Evolutionary conservation across 2,113 vertebrate genomes (phyloP).

Genomic region (Xenopus laevis): DNA sequence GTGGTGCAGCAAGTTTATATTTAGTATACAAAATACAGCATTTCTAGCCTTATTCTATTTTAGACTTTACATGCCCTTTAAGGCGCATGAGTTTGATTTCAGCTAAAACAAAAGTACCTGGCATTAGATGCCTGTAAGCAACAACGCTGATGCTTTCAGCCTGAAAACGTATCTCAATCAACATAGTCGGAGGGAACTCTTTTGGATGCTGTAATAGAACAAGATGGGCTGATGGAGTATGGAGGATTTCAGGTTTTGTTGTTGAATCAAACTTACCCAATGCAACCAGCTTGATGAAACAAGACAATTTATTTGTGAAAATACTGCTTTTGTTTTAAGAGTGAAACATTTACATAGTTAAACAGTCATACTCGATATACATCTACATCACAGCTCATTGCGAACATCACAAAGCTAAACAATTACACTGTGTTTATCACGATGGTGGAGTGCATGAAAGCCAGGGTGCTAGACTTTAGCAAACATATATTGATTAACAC

Average conservation of each 20-base stretch:
- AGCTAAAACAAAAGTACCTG: too few species aligned
- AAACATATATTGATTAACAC: slow-evolving; percentile 14
- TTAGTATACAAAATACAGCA: too few species aligned
- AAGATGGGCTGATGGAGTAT: too few species aligned
- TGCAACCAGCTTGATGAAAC: slow-evolving; percentile 12
- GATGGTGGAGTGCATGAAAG: neutral
- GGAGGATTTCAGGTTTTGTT: neutral
- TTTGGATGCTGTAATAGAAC: too few species aligned
- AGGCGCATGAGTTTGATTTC: too few species aligned
- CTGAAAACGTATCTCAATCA: too few species aligned
- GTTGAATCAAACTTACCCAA: slow-evolving; percentile 16
- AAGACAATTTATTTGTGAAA: slow-evolving; percentile 53
- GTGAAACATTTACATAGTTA: slow-evolving; percentile 38
- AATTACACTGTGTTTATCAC: slow-evolving; percentile 13
- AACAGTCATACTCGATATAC: slow-evolving; percentile 36
- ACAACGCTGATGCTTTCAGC: too few species aligned
- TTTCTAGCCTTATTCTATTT: too few species aligned
- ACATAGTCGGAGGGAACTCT: too few species aligned
- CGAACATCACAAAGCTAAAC: slow-evolving; percentile 18
- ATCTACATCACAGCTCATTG: slow-evolving; percentile 28
- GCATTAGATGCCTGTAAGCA: too few species aligned
- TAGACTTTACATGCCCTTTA: too few species aligned
- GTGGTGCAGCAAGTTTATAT: too few species aligned
- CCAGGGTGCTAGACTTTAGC: slow-evolving; percentile 7
- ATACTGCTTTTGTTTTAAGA: slow-evolving; percentile 32